A percentile compares a stretch with the other conserved stretches of the same genome.
phyloP scores from a whole-genome alignment of 64 coral and sea anemone species.

The Montipora foliosa region DNA sequence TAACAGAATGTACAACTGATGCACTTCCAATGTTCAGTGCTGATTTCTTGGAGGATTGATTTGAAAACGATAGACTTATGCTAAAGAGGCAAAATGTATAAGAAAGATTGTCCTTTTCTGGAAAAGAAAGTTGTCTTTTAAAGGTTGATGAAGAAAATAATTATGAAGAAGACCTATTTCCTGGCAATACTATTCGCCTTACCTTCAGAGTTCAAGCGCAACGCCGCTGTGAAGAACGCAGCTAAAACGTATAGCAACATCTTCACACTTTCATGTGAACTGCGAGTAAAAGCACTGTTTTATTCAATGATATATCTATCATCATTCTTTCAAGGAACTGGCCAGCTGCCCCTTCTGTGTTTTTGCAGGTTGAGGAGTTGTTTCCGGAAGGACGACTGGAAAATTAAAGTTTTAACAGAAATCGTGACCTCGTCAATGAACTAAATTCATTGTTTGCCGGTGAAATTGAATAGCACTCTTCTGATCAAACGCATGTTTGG shows the following conservation, averaged over 20 bases:
- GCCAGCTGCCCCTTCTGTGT: neutral
- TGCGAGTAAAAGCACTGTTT: neutral
- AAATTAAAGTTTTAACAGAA: neutral
- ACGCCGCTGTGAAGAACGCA: neutral
- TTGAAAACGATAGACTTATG: too few species aligned
- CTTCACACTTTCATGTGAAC: neutral
- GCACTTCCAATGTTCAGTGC: too few species aligned
- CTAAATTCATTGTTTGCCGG: neutral
- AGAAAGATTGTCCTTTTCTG: too few species aligned
- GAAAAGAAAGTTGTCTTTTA: too few species aligned
- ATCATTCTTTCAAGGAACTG: neutral
- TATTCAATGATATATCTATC: too few species aligned
- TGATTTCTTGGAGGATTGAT: too few species aligned
- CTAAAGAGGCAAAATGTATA: too few species aligned
- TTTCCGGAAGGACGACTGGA: neutral
- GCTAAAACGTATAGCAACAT: constrained; percentile 20
- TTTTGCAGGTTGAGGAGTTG: neutral
- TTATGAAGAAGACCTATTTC: neutral
- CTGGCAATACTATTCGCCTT: neutral
- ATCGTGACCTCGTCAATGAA: neutral
- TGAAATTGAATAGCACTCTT: neutral
- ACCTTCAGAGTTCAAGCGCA: constrained; percentile 2
- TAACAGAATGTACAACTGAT: too few species aligned
- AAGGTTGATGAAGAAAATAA: neutral
- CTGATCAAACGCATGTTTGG: neutral